Base-by-base conservation (phyloP, 2,113 vertebrate species). In the Muscicapa adusta region DNA sequence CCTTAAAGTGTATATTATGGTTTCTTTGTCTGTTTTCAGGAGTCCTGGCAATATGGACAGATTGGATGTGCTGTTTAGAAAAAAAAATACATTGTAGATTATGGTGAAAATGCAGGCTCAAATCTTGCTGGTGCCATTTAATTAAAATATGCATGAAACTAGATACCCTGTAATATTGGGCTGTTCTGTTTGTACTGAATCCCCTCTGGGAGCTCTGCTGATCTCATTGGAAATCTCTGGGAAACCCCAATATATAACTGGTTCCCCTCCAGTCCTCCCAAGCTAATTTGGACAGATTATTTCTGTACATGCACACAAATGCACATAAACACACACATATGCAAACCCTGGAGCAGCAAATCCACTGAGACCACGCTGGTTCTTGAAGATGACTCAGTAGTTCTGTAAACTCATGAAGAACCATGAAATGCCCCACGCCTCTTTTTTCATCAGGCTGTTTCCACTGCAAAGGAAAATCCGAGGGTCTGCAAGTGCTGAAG, bases 171-270 rank as follows among this genome's bases (percentile, higher is more conserved):
- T 76, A 78, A 62, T 79, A 81, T 7, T 66, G 38, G 31, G 57
- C 83, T 76, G 47, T 82, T 94, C 85, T 61, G 14, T 82, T 85
- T 85, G 54, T 31, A 70, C 34, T 40, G 58, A 76, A 79, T 76
- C 54, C 31, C 25, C 14, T 58, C 24, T 65, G 72, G 77, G 68
- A 97, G 18, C 31, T 54, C 6, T 4, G 29, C 57, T 93, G 85
- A 73, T 83, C 78, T 92, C 54, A 47, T 65, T 86, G 91, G 78
- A 94, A 92, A 90, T 81, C 83, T 96, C 78, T 81, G 85, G 91
- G 91, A 93, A 97, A 67, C 65, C 88, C 96, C 89, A 73, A 14
- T 91, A 61, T 81, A 71, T 91, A 78, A 92, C 85, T 84, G 50
- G 80, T 47, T 96, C 61, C 85, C 36, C 56, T 94, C 87, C 60